phyloP scores from a whole-genome alignment of 2,888 invertebrate species.

The Tineola bisselliella region DNA sequence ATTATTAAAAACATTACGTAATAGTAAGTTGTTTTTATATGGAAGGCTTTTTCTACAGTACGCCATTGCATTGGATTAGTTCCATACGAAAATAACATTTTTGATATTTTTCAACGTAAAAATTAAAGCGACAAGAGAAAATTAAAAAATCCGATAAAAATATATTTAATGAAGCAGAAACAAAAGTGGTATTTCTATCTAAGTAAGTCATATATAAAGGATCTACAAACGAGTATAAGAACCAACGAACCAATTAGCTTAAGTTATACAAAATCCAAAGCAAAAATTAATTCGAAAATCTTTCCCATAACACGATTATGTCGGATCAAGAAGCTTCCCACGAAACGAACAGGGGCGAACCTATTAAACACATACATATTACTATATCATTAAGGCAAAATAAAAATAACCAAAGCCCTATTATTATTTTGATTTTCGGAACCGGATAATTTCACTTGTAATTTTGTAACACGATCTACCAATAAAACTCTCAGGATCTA shows the following conservation, averaged over 20 bases:
- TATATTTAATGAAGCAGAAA: no score
- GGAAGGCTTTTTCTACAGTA: no score
- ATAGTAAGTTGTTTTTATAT: no score
- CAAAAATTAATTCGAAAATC: slow-evolving; percentile 1
- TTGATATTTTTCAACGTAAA: no score
- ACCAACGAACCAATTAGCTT: neutral
- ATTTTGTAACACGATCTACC: slow-evolving; percentile 25
- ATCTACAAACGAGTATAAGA: neutral
- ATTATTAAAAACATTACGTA: no score
- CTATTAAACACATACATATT: slow-evolving; percentile 45
- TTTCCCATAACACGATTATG: slow-evolving; percentile 3
- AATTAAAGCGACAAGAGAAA: no score
- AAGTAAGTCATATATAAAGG: no score
- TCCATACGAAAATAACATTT: no score
- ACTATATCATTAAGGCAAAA: slow-evolving; percentile 52
- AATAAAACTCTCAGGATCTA: neutral
- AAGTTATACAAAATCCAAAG: neutral
- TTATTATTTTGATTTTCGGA: slow-evolving; percentile 47
- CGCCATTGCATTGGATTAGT: no score
- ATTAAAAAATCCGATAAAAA: no score
- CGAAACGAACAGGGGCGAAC: slow-evolving; percentile 23
- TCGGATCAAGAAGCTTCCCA: slow-evolving; percentile 8
- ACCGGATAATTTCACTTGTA: slow-evolving; percentile 38
- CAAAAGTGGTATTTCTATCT: no score
- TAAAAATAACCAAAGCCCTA: slow-evolving; percentile 37